These are phyloP conservation scores for Archips xylosteana DNA, from an alignment of 2,888 invertebrate species.

Conservation along the genomic window DNA sequence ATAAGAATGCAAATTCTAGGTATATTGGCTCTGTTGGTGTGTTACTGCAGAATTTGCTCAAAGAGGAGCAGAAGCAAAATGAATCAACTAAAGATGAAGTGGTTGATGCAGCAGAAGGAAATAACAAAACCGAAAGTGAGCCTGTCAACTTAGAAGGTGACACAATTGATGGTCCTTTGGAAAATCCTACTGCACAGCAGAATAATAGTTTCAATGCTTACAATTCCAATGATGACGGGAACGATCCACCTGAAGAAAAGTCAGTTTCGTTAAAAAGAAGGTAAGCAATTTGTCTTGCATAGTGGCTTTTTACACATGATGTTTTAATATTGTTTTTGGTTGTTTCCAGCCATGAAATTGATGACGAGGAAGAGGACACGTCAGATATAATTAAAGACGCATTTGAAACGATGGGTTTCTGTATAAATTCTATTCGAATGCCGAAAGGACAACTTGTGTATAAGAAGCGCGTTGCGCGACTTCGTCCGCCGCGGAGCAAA, in stretches of 20 bases:
- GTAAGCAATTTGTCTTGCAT: conserved; percentile 55
- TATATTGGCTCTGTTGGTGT: conserved; percentile 85
- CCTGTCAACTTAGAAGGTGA: conserved; percentile 44
- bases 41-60: conserved; percentile 83
- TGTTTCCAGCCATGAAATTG: conserved; percentile 83
- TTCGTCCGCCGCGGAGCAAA: conserved; percentile 78
- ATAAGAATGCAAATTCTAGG: conserved; percentile 60
- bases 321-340: conserved; percentile 29
- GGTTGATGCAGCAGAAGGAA: conserved; percentile 61
- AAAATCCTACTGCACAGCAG: conserved; percentile 46
- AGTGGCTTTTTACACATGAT: not conserved
- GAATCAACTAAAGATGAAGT: conserved; percentile 54
- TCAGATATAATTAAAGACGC: conserved; percentile 87
- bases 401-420: conserved; percentile 88
- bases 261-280: conserved; percentile 83
- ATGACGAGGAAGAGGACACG: conserved; percentile 73
- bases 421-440: conserved; percentile 62
- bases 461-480: conserved; percentile 86
- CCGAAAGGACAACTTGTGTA: conserved; percentile 87
- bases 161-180: conserved; percentile 44
- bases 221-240: conserved; percentile 73
- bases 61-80: conserved; percentile 68
- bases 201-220: conserved; percentile 55
- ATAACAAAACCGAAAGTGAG: conserved; percentile 48
- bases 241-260: conserved; percentile 83